Evolutionary conservation across 2,113 vertebrate genomes (phyloP), one percentile per base, ranked within the genome.

Genomic region (Sebastes fasciatus): DNA sequence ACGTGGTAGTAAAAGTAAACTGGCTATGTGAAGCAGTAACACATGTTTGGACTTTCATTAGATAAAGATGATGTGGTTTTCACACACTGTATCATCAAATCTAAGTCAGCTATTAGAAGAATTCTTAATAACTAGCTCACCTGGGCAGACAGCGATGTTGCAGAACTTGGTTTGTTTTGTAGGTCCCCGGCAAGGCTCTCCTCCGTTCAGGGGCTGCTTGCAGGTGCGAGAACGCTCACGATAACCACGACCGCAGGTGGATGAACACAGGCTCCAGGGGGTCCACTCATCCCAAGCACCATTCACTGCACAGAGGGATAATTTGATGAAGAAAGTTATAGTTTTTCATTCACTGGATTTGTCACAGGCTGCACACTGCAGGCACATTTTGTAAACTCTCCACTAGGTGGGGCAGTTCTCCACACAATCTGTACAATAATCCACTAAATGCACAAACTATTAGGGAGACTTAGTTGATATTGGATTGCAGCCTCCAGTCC

Each of bases 261-360:
- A 99, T 0, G 98, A 99, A 82, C 98, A 99, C 87, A 99, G 90
- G 89, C 98, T 99, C 98, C 98, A 99, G 0, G 98, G 98, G 1
- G 98, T 98, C 98, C 98, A 99, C 83, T 99, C 98, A 0, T 99
- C 98, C 98, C 98, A 99, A 42, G 96, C 96, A 10, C 98, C 98
- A 0, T 99, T 95, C 63, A 99, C 98, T 99, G 80, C 9, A 89
- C 6, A 85, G 54, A 77, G 0, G 42, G 16, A 34, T 40, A 48
- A 51, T 76, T 73, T 75, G 8, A 79, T 74, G 6, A 51, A 11
- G 16, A 0, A 51, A 21, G 42, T 19, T 34, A 2, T 1, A 8
- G 0, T 73, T 78, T 64, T 10, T 34, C 3, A 34, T 34, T 34
- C 34, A 34, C 34, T 34, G 3, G 34, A 4, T 34, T 34, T 34